Percentiles rank a stretch among this genome's conserved stretches.
These are phyloP conservation scores for Psephotus haematonotus DNA, from an alignment of 2,113 vertebrate species.

Conservation along the genomic window DNA sequence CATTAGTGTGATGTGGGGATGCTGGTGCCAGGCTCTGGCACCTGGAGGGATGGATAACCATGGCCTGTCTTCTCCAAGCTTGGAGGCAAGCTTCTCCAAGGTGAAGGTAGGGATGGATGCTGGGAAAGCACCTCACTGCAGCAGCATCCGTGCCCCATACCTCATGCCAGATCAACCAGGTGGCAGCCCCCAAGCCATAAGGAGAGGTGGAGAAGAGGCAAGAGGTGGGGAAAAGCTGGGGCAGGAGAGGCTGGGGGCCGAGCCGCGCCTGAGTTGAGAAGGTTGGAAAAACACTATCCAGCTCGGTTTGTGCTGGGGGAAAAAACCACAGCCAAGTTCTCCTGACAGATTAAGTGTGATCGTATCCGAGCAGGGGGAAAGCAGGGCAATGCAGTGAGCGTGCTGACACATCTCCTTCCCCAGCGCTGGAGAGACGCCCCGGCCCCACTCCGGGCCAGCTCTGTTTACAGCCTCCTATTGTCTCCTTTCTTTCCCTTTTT, in stretches of 20 bases:
- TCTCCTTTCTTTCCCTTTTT: neutral
- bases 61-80: neutral
- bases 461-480: constrained; percentile 51
- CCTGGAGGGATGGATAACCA: neutral
- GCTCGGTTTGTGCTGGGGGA: neutral
- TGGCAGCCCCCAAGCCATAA: neutral
- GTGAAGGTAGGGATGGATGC: neutral
- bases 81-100: neutral
- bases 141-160: neutral
- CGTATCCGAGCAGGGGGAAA: neutral
- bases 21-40: neutral
- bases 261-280: neutral
- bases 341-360: constrained; percentile 25
- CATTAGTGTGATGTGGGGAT: neutral
- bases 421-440: neutral
- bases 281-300: neutral
- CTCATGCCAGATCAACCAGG: neutral
- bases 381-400: neutral
- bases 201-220: neutral
- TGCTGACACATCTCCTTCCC: constrained; percentile 56
- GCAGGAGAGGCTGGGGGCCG: neutral
- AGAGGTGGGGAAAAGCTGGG: neutral
- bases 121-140: neutral
- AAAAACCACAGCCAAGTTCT: neutral
- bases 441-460: neutral